Conservation (phyloP, 2,113 vertebrate species). For the Rhea americana region DNA sequence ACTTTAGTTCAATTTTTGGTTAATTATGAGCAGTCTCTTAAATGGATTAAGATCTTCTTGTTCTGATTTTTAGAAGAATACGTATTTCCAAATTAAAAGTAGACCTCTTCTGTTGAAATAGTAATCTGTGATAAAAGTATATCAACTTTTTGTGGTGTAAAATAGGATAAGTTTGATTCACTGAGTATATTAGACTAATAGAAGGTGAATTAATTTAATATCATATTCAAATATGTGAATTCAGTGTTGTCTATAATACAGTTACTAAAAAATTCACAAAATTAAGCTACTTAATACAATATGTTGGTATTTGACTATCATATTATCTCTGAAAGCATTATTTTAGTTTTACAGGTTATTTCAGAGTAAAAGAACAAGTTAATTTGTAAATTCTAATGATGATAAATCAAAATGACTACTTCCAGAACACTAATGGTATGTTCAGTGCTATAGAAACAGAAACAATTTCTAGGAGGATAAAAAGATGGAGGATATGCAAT, state of each 20-base stretch:
- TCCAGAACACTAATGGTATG: not conserved
- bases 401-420: not conserved
- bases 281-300: not conserved
- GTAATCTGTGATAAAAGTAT: not conserved
- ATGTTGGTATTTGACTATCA: not conserved
- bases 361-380: not conserved
- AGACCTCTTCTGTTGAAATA: not conserved
- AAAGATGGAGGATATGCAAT: not conserved
- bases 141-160: not conserved
- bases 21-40: not conserved
- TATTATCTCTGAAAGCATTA: not conserved
- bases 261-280: not conserved
- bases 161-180: not conserved
- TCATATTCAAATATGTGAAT: not conserved
- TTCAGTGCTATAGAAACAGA: not conserved
- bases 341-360: not conserved
- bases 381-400: not conserved
- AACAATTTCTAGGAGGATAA: not conserved
- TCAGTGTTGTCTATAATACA: not conserved
- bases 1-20: not conserved
- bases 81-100: rapidly evolving
- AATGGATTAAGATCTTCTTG: not conserved
- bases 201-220: not conserved
- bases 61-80: not conserved
- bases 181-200: not conserved